Percentiles rank a stretch among this genome's conserved stretches.
Evolutionary conservation across 2,797 vertebrate species (phyloP).

Genomic region (Anguilla megastoma): DNA sequence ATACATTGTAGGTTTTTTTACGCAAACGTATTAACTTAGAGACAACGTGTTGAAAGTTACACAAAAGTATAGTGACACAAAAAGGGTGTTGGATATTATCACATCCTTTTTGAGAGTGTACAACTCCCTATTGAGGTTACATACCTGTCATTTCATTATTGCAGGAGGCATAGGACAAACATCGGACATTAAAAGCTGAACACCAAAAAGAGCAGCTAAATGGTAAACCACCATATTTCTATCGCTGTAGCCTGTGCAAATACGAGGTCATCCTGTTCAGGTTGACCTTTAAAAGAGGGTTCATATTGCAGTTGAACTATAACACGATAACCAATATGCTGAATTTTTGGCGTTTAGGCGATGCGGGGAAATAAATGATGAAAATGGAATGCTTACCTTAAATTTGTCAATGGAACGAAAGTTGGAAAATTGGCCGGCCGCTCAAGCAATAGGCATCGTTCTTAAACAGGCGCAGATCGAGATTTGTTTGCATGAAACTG

Average conservation of each 20-base stretch:
- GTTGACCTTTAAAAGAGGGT: neutral
- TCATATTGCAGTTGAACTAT: neutral
- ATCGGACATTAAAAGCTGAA: conserved; percentile 65
- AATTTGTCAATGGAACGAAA: neutral
- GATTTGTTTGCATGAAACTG: neutral
- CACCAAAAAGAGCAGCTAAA: conserved; percentile 3
- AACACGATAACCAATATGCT: neutral
- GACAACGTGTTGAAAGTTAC: too few species aligned
- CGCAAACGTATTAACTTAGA: too few species aligned
- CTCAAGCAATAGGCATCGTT: neutral
- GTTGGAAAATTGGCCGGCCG: neutral
- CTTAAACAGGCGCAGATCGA: neutral
- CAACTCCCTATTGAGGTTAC: too few species aligned
- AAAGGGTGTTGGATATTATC: too few species aligned
- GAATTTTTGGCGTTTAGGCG: neutral
- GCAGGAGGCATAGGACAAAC: neutral
- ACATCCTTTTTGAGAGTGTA: too few species aligned
- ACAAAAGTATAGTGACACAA: too few species aligned
- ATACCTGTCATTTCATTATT: too few species aligned
- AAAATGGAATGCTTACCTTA: conserved; percentile 14
- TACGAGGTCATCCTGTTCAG: neutral
- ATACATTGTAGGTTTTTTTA: too few species aligned
- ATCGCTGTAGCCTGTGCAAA: neutral
- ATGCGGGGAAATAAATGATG: neutral
- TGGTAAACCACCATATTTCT: neutral